These are phyloP conservation scores for Pelvicachromis taeniatus DNA, from an alignment of 2,113 vertebrate genomes.

Conservation along the genomic window DNA sequence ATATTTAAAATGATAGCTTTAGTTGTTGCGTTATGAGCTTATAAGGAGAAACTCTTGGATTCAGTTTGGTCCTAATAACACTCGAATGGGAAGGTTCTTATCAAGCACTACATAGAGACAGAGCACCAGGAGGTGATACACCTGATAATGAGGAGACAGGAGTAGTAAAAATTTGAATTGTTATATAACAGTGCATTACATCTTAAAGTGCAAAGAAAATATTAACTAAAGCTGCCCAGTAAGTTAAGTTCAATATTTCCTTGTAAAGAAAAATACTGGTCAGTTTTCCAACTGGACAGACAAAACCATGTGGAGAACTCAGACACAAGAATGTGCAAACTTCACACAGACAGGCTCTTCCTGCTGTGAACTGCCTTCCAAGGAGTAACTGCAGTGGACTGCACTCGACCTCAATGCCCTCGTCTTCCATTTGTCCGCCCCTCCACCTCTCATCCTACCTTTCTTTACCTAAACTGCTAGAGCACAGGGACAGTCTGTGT, in stretches of 20 bases:
- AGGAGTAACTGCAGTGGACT: not conserved
- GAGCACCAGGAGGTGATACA: not conserved
- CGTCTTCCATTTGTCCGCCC: fast-evolving
- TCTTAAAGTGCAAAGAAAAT: not conserved
- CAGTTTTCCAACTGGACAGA: not conserved
- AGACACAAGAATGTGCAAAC: not conserved
- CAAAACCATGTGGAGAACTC: not conserved
- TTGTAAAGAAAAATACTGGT: not conserved
- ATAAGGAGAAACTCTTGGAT: not conserved
- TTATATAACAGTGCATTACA: not conserved
- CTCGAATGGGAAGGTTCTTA: not conserved
- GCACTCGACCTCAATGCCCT: not conserved
- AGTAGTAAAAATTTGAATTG: not conserved
- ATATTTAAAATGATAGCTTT: not conserved
- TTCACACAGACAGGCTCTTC: not conserved
- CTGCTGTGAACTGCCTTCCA: not conserved
- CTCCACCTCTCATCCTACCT: not conserved
- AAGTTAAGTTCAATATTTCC: not conserved
- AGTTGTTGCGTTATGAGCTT: not conserved
- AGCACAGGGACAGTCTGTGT: not conserved
- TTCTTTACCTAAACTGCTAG: not conserved
- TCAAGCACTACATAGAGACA: not conserved
- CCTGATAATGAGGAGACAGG: not conserved
- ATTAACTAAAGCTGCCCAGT: not conserved
- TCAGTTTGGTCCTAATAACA: not conserved